Percentiles rank a stretch among this genome's conserved stretches.
Conservation (phyloP, 1,140 invertebrate genomes). For the Choristoneura fumiferana region DNA sequence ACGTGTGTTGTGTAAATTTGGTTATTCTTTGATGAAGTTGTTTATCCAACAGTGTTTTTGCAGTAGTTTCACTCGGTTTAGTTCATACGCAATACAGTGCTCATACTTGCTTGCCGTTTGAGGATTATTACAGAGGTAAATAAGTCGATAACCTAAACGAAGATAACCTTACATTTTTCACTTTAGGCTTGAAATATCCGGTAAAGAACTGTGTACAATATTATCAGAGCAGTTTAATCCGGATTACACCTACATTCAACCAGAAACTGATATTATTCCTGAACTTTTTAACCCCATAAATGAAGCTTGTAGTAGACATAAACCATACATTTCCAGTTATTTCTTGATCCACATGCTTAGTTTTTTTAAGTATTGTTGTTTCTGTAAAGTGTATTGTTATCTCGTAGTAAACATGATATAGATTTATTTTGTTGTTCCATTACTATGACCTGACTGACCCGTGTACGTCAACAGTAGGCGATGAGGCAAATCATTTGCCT, state of each 20-base stretch:
- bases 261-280: background rate
- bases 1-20: background rate
- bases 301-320: background rate
- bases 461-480: constrained; percentile 71
- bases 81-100: background rate
- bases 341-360: constrained; percentile 1
- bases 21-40: constrained; percentile 1
- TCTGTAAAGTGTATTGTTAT: background rate
- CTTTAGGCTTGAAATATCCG: background rate
- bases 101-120: background rate
- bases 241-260: background rate
- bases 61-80: background rate
- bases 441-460: constrained; percentile 61
- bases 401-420: constrained; percentile 9
- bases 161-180: constrained; percentile 2
- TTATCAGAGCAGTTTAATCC: background rate
- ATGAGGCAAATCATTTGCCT: constrained; percentile 70
- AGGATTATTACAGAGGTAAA: background rate
- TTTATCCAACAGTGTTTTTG: background rate
- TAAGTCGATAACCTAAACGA: constrained; percentile 3
- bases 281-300: constrained; percentile 8
- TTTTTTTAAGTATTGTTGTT: background rate
- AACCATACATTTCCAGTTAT: constrained; percentile 7
- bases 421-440: constrained; percentile 25
- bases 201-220: background rate